phyloP scores from a whole-genome alignment of 2,113 vertebrate species.

The Callopanchax toddi region DNA sequence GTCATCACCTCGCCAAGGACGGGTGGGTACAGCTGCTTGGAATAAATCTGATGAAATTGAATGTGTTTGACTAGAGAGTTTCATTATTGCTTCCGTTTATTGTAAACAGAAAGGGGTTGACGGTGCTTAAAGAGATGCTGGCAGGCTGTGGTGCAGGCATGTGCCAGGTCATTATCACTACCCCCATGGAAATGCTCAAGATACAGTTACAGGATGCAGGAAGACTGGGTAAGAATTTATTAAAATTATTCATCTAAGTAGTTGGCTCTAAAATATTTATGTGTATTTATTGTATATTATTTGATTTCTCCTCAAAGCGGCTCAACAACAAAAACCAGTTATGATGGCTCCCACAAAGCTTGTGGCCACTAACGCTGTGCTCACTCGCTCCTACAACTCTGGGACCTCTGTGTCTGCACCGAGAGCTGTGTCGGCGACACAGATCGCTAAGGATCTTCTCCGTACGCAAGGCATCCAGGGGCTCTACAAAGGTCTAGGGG shows the following conservation, averaged over 20 bases:
- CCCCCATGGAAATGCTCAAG: conserved; percentile 89
- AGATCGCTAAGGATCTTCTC: conserved; percentile 81
- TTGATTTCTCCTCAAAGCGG: conserved; percentile 51
- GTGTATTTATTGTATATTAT: no score
- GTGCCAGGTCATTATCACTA: conserved; percentile 84
- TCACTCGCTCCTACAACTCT: conserved; percentile 79
- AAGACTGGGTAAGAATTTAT: conserved; percentile 72
- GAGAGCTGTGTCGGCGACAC: conserved; percentile 76
- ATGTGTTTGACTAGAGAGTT: accelerated
- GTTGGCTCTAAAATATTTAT: not conserved
- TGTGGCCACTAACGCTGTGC: conserved; percentile 66
- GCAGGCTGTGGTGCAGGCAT: conserved; percentile 85
- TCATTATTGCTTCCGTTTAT: not conserved
- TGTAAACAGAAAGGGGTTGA: conserved; percentile 78
- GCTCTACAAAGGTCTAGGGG: conserved; percentile 84
- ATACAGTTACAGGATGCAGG: conserved; percentile 87
- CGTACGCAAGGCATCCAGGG: conserved; percentile 80
- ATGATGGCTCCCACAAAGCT: conserved; percentile 73
- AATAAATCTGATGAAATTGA: not conserved
- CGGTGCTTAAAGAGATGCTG: conserved; percentile 83
- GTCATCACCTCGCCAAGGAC: conserved; percentile 78
- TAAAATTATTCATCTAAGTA: not conserved
- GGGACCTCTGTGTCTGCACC: conserved; percentile 50
- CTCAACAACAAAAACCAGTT: conserved; percentile 77
- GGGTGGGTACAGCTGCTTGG: conserved; percentile 62